Evolutionary conservation across 2,797 vertebrate species (phyloP).

Genomic region (Tolypeutes matacus): DNA sequence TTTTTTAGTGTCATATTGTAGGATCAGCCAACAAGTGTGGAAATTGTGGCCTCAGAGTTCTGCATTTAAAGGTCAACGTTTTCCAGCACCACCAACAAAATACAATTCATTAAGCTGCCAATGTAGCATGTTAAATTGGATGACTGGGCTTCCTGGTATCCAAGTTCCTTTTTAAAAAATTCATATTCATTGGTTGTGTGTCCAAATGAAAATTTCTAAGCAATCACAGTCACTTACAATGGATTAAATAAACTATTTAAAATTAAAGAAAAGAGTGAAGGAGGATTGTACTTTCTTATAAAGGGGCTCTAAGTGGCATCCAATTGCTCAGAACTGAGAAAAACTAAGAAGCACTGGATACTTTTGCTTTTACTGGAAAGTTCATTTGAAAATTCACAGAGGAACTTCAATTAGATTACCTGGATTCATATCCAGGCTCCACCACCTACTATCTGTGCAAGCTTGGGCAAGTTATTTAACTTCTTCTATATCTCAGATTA

Average conservation of each 20-base stretch:
- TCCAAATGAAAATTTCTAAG: rapidly evolving
- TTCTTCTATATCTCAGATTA: neutral
- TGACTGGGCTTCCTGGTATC: neutral
- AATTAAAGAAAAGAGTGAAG: neutral
- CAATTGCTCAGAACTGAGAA: neutral
- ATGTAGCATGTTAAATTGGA: neutral
- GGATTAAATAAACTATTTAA: neutral
- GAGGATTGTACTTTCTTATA: no score
- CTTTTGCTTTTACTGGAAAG: neutral
- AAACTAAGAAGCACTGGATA: neutral
- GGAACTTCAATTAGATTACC: neutral
- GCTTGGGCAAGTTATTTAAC: neutral
- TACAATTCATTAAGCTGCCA: neutral
- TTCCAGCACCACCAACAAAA: neutral
- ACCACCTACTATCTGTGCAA: neutral
- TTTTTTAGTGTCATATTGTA: neutral
- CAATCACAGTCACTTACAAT: neutral
- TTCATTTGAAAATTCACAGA: neutral
- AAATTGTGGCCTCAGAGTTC: neutral
- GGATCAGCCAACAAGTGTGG: neutral
- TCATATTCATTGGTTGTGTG: neutral
- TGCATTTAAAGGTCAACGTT: neutral
- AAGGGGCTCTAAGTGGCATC: rapidly evolving
- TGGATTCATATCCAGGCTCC: neutral
- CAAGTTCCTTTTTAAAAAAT: neutral